Percentiles rank a stretch among this genome's conserved stretches.
Conservation (phyloP, 2,113 vertebrate species). For the Ahaetulla prasina region DNA sequence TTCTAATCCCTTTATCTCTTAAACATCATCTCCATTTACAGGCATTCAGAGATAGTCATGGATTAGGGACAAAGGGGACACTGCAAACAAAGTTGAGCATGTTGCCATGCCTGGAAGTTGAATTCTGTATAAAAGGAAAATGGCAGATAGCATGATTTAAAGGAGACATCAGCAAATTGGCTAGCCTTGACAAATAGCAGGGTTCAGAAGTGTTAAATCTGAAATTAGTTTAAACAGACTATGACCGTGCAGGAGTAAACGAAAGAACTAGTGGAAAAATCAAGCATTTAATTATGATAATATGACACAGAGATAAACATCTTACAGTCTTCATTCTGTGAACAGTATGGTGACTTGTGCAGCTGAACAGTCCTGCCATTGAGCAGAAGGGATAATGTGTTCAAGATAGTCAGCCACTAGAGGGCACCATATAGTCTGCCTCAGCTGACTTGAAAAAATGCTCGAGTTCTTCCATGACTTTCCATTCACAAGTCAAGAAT, state of each 20-base stretch:
- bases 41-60: background rate
- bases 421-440: background rate
- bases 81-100: background rate
- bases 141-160: background rate
- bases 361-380: background rate
- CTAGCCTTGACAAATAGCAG: background rate
- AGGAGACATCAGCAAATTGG: background rate
- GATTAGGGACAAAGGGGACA: background rate
- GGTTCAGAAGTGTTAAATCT: background rate
- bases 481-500: background rate
- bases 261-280: background rate
- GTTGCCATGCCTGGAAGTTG: background rate
- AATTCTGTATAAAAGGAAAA: background rate
- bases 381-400: background rate
- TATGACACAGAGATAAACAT: background rate
- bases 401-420: background rate
- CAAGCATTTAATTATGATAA: background rate
- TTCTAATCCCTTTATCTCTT: constrained; percentile 4
- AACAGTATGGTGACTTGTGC: background rate
- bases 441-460: background rate
- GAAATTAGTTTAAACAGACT: background rate
- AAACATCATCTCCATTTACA: background rate
- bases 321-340: background rate
- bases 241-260: background rate
- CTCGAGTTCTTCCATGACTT: background rate